Evolutionary conservation across 2,113 vertebrate genomes (phyloP).

Genomic region (Sigmodon hispidus): DNA sequence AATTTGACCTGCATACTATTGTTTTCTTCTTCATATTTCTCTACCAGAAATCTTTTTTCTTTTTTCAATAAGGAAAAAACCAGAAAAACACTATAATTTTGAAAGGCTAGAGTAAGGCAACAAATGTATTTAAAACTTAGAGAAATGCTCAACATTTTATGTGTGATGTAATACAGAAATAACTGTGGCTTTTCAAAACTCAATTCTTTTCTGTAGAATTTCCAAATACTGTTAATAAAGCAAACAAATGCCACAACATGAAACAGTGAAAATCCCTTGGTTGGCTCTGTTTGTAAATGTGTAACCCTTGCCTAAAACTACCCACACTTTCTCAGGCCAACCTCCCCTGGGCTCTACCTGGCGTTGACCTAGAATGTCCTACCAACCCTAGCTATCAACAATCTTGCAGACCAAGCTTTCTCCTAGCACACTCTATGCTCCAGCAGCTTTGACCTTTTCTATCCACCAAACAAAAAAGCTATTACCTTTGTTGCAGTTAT

Average conservation of each 20-base stretch:
- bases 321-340: too few relatives aligned
- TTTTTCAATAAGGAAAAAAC: slow-evolving; percentile 1
- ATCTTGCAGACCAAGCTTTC: neutral
- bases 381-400: neutral
- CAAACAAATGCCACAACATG: slow-evolving; percentile 35
- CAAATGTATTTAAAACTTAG: neutral
- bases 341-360: accelerated
- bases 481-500: neutral
- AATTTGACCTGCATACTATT: slow-evolving; percentile 7
- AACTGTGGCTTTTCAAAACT: slow-evolving; percentile 24
- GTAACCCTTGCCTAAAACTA: neutral
- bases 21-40: slow-evolving; percentile 19
- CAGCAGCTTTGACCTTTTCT: neutral
- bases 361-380: neutral
- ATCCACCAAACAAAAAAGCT: neutral
- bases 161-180: slow-evolving; percentile 33
- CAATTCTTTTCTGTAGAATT: slow-evolving; percentile 44
- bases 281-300: neutral
- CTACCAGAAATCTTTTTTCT: neutral
- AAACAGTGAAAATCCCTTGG: neutral
- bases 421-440: too few relatives aligned
- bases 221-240: slow-evolving; percentile 19
- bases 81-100: slow-evolving; percentile 23
- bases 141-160: slow-evolving; percentile 33
- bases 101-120: slow-evolving; percentile 52